phyloP scores from a whole-genome alignment of 2,888 invertebrate species.

The Nemotelus pantherinus region DNA sequence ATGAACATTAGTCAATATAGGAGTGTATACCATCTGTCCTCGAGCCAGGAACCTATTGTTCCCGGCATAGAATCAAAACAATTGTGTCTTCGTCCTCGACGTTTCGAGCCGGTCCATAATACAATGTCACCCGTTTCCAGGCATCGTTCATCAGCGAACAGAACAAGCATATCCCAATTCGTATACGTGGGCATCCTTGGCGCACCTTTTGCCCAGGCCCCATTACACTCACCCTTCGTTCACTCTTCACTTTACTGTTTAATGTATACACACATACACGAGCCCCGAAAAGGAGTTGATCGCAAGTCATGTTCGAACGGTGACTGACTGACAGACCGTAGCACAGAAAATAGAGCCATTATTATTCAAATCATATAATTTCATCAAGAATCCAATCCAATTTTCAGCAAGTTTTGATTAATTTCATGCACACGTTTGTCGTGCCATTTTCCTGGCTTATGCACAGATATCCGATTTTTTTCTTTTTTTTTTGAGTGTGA shows the following conservation, averaged over 20 bases:
- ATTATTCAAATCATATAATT: slow-evolving; percentile 64
- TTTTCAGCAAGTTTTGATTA: slow-evolving; percentile 52
- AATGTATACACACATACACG: background rate
- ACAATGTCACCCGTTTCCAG: slow-evolving; percentile 34
- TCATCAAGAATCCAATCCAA: slow-evolving; percentile 54
- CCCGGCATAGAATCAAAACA: slow-evolving; percentile 33
- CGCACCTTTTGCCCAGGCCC: background rate
- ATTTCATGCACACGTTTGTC: slow-evolving; percentile 48
- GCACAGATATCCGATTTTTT: background rate
- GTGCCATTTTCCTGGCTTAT: slow-evolving; percentile 18
- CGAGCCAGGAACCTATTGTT: slow-evolving; percentile 39
- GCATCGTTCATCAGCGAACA: slow-evolving; percentile 15
- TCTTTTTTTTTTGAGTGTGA: too few relatives aligned
- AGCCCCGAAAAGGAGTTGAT: background rate
- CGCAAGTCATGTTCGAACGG: slow-evolving; percentile 19
- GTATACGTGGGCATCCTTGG: background rate
- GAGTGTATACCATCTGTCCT: slow-evolving; percentile 49
- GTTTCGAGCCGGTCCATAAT: slow-evolving; percentile 6
- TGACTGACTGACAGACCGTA: slow-evolving; percentile 1
- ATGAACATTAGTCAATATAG: slow-evolving; percentile 47
- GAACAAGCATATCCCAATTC: background rate
- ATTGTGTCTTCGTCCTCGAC: slow-evolving; percentile 22
- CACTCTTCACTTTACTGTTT: slow-evolving; percentile 8
- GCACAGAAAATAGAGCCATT: slow-evolving; percentile 56
- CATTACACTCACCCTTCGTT: background rate